Evolutionary conservation across 2,888 invertebrate species (phyloP).

Genomic region (Drosophila gaucha): DNA sequence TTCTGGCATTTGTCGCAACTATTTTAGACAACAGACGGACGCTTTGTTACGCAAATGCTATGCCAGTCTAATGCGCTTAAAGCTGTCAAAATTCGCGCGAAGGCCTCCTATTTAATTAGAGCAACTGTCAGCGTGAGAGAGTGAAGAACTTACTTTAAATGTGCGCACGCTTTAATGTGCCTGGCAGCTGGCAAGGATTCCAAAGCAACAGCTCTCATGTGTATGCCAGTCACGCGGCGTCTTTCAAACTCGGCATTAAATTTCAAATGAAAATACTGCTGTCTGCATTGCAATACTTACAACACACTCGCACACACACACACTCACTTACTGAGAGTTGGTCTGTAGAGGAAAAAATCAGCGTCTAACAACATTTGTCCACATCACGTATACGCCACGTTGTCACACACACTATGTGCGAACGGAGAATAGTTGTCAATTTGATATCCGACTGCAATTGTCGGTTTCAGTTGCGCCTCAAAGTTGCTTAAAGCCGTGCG

Average conservation of each 20-base stretch:
- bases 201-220: constrained; percentile 29
- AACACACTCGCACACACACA: constrained; percentile 12
- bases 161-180: constrained; percentile 46
- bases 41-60: constrained; percentile 34
- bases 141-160: constrained; percentile 26
- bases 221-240: constrained; percentile 72
- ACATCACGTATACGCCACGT: constrained; percentile 76
- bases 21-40: constrained; percentile 61
- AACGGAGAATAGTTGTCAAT: constrained; percentile 65
- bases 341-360: constrained; percentile 56
- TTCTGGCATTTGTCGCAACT: constrained; percentile 57
- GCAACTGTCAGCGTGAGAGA: neutral
- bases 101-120: constrained; percentile 62
- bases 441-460: constrained; percentile 39
- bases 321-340: constrained; percentile 7
- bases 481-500: constrained; percentile 21
- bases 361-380: constrained; percentile 62
- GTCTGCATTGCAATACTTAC: constrained; percentile 71
- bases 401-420: too few species aligned
- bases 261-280: constrained; percentile 80
- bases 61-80: constrained; percentile 51
- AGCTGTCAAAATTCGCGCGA: constrained; percentile 70
- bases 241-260: constrained; percentile 76
- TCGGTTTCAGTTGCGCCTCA: constrained; percentile 27
- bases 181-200: constrained; percentile 36